Evolutionary conservation across 2,888 invertebrate species (phyloP), one percentile per base, ranked within the genome.

Genomic region (Aelia acuminata): DNA sequence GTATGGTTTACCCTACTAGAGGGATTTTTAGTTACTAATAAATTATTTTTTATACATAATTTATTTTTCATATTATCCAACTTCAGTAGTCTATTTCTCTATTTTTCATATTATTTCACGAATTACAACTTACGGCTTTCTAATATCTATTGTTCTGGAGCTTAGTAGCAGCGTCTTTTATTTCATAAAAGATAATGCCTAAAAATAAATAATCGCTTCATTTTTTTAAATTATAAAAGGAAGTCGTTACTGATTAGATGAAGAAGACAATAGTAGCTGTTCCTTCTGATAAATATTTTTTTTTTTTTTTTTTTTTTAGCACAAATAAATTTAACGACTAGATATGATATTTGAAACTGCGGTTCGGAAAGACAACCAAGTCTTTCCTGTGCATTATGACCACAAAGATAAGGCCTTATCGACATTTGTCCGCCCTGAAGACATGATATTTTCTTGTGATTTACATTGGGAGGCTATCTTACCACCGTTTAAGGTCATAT

Each of bases 401-500:
- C 57, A 13, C 57, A 57, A 26, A 26, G 57, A 57, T 57, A 57
- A 26, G 26, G 10, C 22, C 57, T 57, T 57, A 57, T 57, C 57
- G 57, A 0, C 26, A 26, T 26, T 57, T 57, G 57, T 26, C 57
- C 57, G 57, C 18, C 13, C 26, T 57, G 57, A 57, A 57, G 57
- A 57, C 57, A 31, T 57, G 57, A 57, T 57, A 57, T 57, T 57
- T 57, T 57, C 57, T 57, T 57, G 57, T 57, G 57, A 57, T 57
- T 57, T 57, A 57, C 57, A 57, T 57, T 10, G 3, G 13, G 1
- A 3, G 10, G 10, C 57, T 57, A 57, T 57, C 57, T 57, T 26
- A 31, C 57, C 57, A 57, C 57, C 26, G n/a, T 10, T 57, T 18
- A 10, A 53, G 57, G 1, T n/a, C 15, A 57, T 57, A 57, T 57